A percentile compares a stretch with the other conserved stretches of the same genome.
Conservation (phyloP, 2,888 invertebrate species). For the Allolobophora icterica region DNA sequence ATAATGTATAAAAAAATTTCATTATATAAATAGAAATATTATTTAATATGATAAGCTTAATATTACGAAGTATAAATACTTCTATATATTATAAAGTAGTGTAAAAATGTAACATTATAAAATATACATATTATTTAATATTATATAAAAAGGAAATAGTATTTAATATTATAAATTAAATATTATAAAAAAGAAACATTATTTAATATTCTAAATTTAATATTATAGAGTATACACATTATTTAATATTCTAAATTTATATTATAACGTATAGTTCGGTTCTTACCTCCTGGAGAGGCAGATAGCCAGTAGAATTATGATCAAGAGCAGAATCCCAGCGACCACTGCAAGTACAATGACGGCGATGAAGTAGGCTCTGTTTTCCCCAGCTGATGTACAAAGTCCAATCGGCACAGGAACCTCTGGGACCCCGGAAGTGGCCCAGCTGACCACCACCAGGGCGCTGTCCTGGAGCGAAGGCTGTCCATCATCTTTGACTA, state of each 20-base stretch:
- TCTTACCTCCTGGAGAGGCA: background rate
- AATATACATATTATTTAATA: background rate
- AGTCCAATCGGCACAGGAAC: background rate
- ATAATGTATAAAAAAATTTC: too few species aligned
- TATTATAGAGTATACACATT: background rate
- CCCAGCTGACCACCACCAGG: conserved; percentile 19
- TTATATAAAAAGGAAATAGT: too few species aligned
- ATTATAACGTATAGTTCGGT: background rate
- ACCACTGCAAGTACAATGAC: background rate
- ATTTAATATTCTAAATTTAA: background rate
- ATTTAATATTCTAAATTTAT: background rate
- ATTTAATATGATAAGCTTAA: too few species aligned
- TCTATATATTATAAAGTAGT: too few species aligned
- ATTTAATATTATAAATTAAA: too few species aligned
- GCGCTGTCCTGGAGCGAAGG: background rate
- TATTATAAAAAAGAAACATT: background rate
- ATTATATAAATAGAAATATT: too few species aligned
- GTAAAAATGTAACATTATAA: too few species aligned
- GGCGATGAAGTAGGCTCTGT: background rate
- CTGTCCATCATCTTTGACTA: background rate
- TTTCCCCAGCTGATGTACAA: background rate
- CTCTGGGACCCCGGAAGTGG: background rate
- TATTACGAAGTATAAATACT: too few species aligned
- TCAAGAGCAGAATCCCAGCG: background rate
- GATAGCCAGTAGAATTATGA: background rate